Base-by-base conservation (phyloP, 1,140 invertebrate species). In the Phortica variegata region DNA sequence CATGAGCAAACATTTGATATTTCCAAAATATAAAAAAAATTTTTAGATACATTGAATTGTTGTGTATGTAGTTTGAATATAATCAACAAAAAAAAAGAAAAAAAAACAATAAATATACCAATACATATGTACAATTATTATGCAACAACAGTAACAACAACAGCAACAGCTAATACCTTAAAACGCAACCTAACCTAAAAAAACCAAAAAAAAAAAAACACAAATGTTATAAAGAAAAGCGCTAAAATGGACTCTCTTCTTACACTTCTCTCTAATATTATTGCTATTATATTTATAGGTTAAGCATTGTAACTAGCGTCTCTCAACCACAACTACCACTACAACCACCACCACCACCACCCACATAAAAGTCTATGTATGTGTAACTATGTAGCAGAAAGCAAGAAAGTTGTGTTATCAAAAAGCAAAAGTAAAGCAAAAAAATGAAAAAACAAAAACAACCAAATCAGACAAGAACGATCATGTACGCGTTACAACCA, bases 281-380 rank as follows among this genome's bases (percentile, higher is more conserved):
- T 49, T 60, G 59, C 59, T 65, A 61, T 38, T 49, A 56, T 49
- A 43, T 47, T 46, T 72, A 55, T 72, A 72, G 68, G 68, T 72
- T 72, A 72, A 61, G 63, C 52, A 71, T 57, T 65, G 53, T 71
- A 66, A 57, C 61, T 62, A 69, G 57, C 60, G 58, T 58, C 55
- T 52, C 38, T 54, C 54, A 56, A 56, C 47, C 41, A 57, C n/a
- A 44, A 43, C 52, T 31, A 50, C 58, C 42, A 56, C 54, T 42
- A 43, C 34, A 57, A 55, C 40, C 47, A 41, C 46, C 20, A 40
- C 42, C 40, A 46, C 37, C 33, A 45, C 20, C 38, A 56, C 33
- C 40, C 43, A 61, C 40, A 32, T 58, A 58, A 36, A 46, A 47
- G 26, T 34, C 18, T 26, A 20, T n/a, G n/a, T n/a, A n/a, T n/a